A percentile compares a stretch with the other conserved stretches of the same genome.
Evolutionary conservation across 30 jellyfish, hydroid and myxozoan genomes (phyloP).

Genomic region (Turritopsis rubra): DNA sequence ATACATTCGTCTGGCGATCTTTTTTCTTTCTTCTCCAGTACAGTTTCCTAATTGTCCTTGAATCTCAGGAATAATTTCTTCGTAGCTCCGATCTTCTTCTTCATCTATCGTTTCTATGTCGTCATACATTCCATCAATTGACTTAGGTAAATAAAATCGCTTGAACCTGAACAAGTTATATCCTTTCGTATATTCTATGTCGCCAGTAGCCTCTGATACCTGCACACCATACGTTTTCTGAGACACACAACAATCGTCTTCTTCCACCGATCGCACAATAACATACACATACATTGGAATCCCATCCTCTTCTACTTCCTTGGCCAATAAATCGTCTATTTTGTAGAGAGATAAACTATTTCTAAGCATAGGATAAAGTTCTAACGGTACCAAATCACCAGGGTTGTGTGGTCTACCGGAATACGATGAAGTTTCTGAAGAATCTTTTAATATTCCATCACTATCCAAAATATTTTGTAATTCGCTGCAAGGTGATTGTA

Average conservation of each 20-base stretch:
- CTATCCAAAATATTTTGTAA: constrained; percentile 25
- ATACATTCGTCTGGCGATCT: constrained; percentile 42
- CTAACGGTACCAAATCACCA: constrained; percentile 63
- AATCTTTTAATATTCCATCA: constrained; percentile 15
- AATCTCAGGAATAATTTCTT: constrained; percentile 27
- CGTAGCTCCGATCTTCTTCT: constrained; percentile 21
- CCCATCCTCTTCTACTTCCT: constrained; percentile 48
- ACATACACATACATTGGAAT: constrained; percentile 50
- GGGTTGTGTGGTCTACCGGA: constrained; percentile 11
- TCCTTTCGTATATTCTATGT: neutral
- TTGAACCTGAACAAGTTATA: neutral
- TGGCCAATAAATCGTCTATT: constrained; percentile 69
- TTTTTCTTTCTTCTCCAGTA: constrained; percentile 24
- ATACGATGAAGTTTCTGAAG: neutral
- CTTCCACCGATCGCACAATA: neutral
- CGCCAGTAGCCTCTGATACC: neutral
- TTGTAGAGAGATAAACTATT: constrained; percentile 37
- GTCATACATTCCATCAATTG: neutral
- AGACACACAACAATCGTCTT: neutral
- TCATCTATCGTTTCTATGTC: neutral
- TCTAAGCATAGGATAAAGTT: constrained; percentile 40
- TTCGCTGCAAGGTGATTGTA: constrained; percentile 20
- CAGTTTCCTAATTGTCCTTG: constrained; percentile 25
- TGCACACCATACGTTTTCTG: constrained; percentile 11
- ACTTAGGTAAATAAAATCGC: neutral